These are phyloP conservation scores for Lepidurus packardi DNA, from an alignment of 1,140 invertebrate species.

Conservation along the genomic window DNA sequence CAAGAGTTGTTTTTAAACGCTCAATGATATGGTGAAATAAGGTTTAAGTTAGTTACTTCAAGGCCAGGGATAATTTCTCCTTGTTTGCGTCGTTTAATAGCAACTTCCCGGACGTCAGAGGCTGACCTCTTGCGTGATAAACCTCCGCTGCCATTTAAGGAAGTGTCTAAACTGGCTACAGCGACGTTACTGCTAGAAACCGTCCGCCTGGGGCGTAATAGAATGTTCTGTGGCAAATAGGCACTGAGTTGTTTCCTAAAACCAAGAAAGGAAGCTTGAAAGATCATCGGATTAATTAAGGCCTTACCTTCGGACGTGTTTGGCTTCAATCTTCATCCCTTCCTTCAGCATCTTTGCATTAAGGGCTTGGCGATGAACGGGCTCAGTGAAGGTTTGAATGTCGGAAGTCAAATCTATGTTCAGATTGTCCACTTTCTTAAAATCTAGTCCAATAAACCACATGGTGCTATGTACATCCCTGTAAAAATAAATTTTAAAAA, in stretches of 20 bases:
- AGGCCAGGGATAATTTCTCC: constrained; percentile 3
- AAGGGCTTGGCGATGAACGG: constrained; percentile 41
- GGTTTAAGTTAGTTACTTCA: neutral
- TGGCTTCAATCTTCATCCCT: constrained; percentile 81
- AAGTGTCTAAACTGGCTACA: neutral
- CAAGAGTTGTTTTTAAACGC: neutral
- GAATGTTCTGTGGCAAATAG: neutral
- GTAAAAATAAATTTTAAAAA: constrained; percentile 30
- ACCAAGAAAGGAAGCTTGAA: neutral
- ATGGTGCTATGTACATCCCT: constrained; percentile 60
- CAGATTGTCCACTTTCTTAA: constrained; percentile 75
- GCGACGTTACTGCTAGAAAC: neutral
- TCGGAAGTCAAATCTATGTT: constrained; percentile 91
- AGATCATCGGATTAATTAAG: constrained; percentile 52
- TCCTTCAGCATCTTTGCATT: constrained; percentile 72
- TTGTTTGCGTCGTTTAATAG: neutral
- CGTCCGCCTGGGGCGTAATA: neutral
- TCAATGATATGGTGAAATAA: neutral
- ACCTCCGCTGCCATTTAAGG: neutral
- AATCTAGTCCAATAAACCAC: constrained; percentile 96
- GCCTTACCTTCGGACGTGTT: constrained; percentile 59
- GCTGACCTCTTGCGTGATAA: neutral
- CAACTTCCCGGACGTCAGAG: neutral
- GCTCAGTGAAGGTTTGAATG: constrained; percentile 80
- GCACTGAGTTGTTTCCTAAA: constrained; percentile 1